phyloP scores from a whole-genome alignment of 2,888 invertebrate genomes.

The Meta bourneti region DNA sequence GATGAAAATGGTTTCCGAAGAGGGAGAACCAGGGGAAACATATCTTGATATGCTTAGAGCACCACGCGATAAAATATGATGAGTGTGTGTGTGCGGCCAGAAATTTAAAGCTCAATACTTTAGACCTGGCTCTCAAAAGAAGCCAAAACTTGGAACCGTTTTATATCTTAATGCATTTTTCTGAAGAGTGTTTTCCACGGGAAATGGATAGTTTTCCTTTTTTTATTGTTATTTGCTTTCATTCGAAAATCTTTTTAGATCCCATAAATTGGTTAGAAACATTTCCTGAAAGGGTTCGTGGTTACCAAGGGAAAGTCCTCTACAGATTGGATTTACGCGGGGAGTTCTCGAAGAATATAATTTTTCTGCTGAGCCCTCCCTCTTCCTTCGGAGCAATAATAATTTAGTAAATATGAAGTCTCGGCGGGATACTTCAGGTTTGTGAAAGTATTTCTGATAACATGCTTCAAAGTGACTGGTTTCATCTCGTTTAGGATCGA shows the following conservation, averaged over 20 bases:
- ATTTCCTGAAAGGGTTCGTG: slow-evolving; percentile 61
- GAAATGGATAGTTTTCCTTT: slow-evolving; percentile 15
- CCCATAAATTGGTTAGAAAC: slow-evolving; percentile 56
- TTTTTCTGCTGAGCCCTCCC: not conserved
- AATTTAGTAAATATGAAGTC: not conserved
- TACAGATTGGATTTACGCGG: slow-evolving; percentile 9
- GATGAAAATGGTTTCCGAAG: slow-evolving; percentile 58
- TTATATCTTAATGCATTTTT: slow-evolving; percentile 66
- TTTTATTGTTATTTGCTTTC: slow-evolving; percentile 20
- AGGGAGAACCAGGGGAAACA: not conserved
- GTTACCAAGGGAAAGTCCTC: slow-evolving; percentile 7
- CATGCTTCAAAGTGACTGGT: not conserved
- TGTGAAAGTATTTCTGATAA: not conserved
- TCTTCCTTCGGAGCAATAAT: slow-evolving; percentile 11
- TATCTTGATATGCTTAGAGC: slow-evolving; percentile 52
- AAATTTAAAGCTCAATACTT: slow-evolving; percentile 63
- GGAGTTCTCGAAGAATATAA: slow-evolving; percentile 9
- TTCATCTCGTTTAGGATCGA: not conserved
- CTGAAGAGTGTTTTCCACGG: slow-evolving; percentile 41
- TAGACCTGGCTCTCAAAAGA: slow-evolving; percentile 18
- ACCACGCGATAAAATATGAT: slow-evolving; percentile 57
- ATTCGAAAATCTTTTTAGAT: slow-evolving; percentile 62
- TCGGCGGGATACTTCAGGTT: not conserved
- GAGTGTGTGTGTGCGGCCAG: slow-evolving; percentile 37
- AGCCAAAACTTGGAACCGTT: slow-evolving; percentile 25